phyloP scores from a whole-genome alignment of 92 coral and sea anemone genomes.

The Isaurus tuberculatus region DNA sequence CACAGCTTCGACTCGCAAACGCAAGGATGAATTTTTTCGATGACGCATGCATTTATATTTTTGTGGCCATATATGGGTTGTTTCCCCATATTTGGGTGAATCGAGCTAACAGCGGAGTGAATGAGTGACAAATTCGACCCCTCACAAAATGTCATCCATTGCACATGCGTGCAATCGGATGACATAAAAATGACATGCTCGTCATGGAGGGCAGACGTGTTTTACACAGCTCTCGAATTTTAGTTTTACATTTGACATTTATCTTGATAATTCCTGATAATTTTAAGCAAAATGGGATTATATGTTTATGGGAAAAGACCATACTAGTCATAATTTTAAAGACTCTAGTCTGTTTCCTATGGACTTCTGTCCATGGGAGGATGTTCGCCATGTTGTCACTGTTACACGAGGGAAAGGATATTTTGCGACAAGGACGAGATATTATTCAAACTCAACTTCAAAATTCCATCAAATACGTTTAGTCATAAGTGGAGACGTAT shows the following conservation, averaged over 20 bases:
- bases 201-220: not conserved
- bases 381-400: not conserved
- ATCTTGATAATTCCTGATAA: not conserved
- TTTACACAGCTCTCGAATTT: not conserved
- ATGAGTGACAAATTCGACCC: too few relatives aligned
- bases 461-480: not conserved
- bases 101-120: too few relatives aligned
- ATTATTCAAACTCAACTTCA: not conserved
- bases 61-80: too few relatives aligned
- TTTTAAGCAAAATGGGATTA: not conserved
- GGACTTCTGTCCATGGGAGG: not conserved
- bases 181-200: too few relatives aligned
- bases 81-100: too few relatives aligned
- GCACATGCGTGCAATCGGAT: too few relatives aligned
- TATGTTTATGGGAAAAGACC: not conserved
- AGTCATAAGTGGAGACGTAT: not conserved
- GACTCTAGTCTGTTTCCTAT: not conserved
- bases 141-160: too few relatives aligned
- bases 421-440: not conserved
- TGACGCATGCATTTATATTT: too few relatives aligned
- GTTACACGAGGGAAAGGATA: slow-evolving; percentile 4
- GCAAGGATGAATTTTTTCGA: too few relatives aligned
- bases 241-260: not conserved
- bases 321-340: not conserved
- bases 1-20: too few relatives aligned